phyloP scores from a whole-genome alignment of 2,888 invertebrate genomes.

The Metellina segmentata region DNA sequence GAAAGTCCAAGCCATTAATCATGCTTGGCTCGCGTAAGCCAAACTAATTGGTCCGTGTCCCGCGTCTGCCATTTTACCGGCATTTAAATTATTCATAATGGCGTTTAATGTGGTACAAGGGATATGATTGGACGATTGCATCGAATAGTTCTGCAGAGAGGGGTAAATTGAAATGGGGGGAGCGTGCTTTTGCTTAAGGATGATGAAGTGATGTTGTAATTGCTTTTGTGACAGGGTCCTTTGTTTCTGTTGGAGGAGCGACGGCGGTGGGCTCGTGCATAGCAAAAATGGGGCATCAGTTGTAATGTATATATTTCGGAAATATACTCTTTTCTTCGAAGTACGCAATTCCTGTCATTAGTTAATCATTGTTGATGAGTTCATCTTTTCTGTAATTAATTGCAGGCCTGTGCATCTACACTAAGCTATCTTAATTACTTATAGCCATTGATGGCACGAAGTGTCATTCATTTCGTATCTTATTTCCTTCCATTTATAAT shows the following conservation, averaged over 20 bases:
- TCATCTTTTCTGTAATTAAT: too few relatives aligned
- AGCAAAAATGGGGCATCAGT: too few relatives aligned
- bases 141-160: background rate
- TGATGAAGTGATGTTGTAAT: conserved; percentile 16
- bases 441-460: too few relatives aligned
- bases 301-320: too few relatives aligned
- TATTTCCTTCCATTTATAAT: too few relatives aligned
- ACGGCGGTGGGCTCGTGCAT: background rate
- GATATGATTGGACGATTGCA: conserved; percentile 8
- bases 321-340: too few relatives aligned
- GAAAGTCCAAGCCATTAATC: conserved; percentile 28
- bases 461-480: too few relatives aligned
- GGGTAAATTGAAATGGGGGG: background rate
- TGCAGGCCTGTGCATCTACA: too few relatives aligned
- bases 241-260: too few relatives aligned
- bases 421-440: too few relatives aligned
- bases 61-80: conserved; percentile 4
- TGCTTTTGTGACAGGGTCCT: conserved; percentile 10
- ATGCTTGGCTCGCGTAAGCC: conserved; percentile 16
- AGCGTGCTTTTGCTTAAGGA: background rate
- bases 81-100: conserved; percentile 60
- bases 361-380: too few relatives aligned
- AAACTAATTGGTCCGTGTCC: conserved; percentile 45
- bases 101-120: conserved; percentile 27
- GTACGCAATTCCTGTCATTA: too few relatives aligned